Base-by-base conservation (phyloP, 2,797 vertebrate species). In the Eutrigla gurnardus region DNA sequence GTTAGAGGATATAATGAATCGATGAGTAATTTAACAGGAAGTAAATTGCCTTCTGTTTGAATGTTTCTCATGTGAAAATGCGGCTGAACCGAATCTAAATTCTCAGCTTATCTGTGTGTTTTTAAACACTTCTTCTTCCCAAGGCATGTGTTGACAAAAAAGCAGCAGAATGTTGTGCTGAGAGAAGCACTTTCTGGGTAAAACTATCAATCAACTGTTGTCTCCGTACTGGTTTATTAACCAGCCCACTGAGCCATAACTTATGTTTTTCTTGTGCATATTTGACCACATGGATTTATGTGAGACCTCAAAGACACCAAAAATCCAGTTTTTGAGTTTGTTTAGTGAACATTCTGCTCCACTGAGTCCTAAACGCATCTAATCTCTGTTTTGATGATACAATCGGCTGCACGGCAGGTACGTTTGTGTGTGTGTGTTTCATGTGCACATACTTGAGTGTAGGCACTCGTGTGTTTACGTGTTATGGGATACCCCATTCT, bases 131-230 rank as follows among this genome's bases (percentile, higher is more conserved):
- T 86, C 70, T 58, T 72, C 60, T 77, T 84, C 84, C 73, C 50
- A 43, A 86, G 89, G 77, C 83, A 61, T 86, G 88, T 85, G 90
- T 90, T 91, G 89, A 91, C 92, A 88, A 81, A 85, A 93, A 76
- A 77, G 64, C 66, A 49, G 77, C 74, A 39, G 80, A 84, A 50
- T 60, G 46, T 70, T 71, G 40, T 49, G 65, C 54, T 59, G 71
- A 65, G 63, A 75, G 67, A 78, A 39, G 52, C 49, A 7, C 39
- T 18, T 39, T 55, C 60, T 55, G 49, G 66, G 46, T 65, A 70
- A 84, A 77, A 82, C 73, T 79, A 85, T 88, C 4, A 81, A 79
- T 82, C 58, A 78, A 58, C 18, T 0, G 49, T 33, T 15, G 53
- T 68, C 35, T 67, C n/a, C 25, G 63, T 15, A 4, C 61, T 77